Evolutionary conservation across 2,797 vertebrate genomes (phyloP).

Genomic region (Crenichthys baileyi): DNA sequence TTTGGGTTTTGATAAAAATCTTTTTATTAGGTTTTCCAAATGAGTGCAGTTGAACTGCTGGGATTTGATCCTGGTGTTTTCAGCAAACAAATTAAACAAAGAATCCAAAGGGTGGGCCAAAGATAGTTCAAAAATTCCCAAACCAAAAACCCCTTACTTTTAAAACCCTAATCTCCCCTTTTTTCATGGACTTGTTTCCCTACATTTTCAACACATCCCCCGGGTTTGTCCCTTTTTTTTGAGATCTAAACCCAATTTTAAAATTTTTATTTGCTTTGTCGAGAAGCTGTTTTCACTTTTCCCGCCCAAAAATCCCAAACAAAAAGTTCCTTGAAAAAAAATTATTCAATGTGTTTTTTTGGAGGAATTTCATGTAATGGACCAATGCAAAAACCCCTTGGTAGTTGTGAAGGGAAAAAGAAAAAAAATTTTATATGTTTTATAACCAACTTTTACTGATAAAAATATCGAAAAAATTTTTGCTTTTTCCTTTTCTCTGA

Average conservation of each 20-base stretch:
- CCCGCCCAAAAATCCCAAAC: no score
- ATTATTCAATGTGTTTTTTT: not conserved
- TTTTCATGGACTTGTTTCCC: not conserved
- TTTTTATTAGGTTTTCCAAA: constrained; percentile 82
- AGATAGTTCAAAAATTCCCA: constrained; percentile 53
- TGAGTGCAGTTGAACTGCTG: constrained; percentile 69
- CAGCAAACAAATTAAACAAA: constrained; percentile 68
- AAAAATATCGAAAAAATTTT: not conserved
- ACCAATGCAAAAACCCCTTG: no score
- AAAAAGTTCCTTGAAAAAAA: not conserved
- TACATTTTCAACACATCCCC: not conserved
- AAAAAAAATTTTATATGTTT: not conserved
- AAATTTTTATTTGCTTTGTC: not conserved
- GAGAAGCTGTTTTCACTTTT: not conserved
- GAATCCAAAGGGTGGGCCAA: constrained; percentile 62
- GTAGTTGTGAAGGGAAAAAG: no score
- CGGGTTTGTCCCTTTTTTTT: not conserved
- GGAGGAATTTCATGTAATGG: no score
- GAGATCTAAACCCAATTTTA: no score
- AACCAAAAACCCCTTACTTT: no score
- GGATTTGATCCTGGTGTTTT: constrained; percentile 67
- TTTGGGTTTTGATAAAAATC: constrained; percentile 78
- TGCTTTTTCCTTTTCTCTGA: not conserved
- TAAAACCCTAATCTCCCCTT: not conserved
- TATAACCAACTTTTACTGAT: not conserved